Conservation (phyloP, 1,140 invertebrate genomes). For the Ips typographus region DNA sequence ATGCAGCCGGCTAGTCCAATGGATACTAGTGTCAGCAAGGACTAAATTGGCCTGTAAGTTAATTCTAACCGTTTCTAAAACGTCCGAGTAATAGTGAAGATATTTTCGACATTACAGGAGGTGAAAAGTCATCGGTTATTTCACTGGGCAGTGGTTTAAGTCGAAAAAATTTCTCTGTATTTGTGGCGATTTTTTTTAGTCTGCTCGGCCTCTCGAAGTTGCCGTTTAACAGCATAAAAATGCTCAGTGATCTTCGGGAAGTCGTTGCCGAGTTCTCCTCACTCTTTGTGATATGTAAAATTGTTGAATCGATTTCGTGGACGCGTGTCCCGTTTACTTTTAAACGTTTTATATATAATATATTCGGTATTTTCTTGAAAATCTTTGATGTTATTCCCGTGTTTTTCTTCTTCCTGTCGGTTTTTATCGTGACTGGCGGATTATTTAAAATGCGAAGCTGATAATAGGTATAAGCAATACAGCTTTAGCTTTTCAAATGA, state of each 20-base stretch:
- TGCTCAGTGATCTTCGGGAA: neutral
- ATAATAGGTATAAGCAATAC: neutral
- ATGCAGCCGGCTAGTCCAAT: constrained; percentile 66
- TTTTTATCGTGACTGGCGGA: neutral
- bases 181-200: neutral
- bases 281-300: neutral
- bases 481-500: constrained; percentile 1
- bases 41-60: constrained; percentile 37
- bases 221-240: neutral
- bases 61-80: too few species aligned
- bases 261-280: neutral
- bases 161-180: neutral
- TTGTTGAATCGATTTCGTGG: neutral
- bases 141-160: neutral
- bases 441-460: constrained; percentile 3
- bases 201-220: too few species aligned
- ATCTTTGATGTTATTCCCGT: constrained; percentile 4
- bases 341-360: constrained; percentile 2
- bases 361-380: constrained; percentile 1
- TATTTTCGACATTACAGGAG: neutral
- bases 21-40: constrained; percentile 60
- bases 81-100: too few species aligned
- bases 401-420: neutral
- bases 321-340: neutral
- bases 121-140: neutral